These are phyloP conservation scores for Cantharis lateralis DNA, from an alignment of 2,888 invertebrate species.

Conservation along the genomic window DNA sequence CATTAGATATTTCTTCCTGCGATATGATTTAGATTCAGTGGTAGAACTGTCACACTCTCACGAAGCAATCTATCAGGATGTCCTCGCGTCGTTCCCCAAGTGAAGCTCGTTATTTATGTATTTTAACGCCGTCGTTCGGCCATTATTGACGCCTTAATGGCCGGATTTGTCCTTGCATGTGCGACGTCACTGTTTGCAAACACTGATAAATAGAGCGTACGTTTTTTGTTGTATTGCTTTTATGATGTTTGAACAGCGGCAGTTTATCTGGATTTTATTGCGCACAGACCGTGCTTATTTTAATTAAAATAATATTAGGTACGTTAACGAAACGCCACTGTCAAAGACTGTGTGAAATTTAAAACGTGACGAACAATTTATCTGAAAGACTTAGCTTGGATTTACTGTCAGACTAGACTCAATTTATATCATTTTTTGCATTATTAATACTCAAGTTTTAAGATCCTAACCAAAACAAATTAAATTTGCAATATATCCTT, in stretches of 20 bases:
- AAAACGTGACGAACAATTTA: constrained; percentile 30
- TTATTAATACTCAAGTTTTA: not conserved
- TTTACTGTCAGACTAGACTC: constrained; percentile 6
- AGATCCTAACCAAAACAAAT: not conserved
- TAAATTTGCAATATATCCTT: not conserved
- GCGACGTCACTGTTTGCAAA: constrained; percentile 55
- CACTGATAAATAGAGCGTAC: constrained; percentile 53
- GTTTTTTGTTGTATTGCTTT: constrained; percentile 42
- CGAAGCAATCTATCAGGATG: constrained; percentile 49
- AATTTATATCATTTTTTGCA: not conserved
- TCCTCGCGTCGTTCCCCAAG: constrained; percentile 37
- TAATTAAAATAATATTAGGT: constrained; percentile 40
- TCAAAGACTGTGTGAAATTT: constrained; percentile 29
- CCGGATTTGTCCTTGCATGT: constrained; percentile 56
- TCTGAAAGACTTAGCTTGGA: constrained; percentile 20
- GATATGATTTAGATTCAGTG: constrained; percentile 27
- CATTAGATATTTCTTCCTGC: constrained; percentile 3
- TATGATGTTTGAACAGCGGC: constrained; percentile 48
- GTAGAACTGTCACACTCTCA: constrained; percentile 30
- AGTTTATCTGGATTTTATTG: constrained; percentile 44
- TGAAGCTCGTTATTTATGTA: constrained; percentile 54
- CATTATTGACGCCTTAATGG: constrained; percentile 58
- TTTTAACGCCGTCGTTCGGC: constrained; percentile 56
- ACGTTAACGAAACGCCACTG: constrained; percentile 14
- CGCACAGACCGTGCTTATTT: constrained; percentile 33